These are phyloP conservation scores for Cebus imitator DNA, from an alignment of 2,113 vertebrate genomes.

Conservation along the genomic window DNA sequence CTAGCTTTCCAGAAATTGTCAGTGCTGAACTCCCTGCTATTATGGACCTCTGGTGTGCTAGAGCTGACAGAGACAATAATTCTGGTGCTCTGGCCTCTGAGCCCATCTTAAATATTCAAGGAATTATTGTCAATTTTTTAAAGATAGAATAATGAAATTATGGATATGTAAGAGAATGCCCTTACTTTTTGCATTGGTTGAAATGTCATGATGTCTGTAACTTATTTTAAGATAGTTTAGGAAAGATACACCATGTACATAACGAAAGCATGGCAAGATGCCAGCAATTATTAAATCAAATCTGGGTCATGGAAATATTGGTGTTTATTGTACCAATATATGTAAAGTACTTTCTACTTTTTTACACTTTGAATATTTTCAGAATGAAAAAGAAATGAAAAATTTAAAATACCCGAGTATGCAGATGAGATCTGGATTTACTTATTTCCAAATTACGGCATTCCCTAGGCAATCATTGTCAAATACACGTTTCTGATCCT, in stretches of 20 bases:
- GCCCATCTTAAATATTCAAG: background rate
- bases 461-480: slow-evolving; percentile 12
- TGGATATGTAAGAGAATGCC: background rate
- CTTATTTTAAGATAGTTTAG: slow-evolving; percentile 29
- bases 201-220: background rate
- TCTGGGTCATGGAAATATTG: background rate
- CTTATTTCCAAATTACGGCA: slow-evolving; percentile 33
- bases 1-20: background rate
- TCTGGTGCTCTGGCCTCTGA: background rate
- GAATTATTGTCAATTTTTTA: background rate
- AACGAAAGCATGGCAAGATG: slow-evolving; percentile 44
- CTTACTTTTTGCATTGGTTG: background rate
- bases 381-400: background rate
- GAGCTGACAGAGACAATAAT: background rate
- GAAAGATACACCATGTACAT: background rate
- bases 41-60: background rate
- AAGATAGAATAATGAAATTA: background rate
- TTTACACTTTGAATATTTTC: slow-evolving; percentile 4
- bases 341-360: background rate
- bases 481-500: slow-evolving; percentile 5
- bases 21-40: background rate
- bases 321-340: background rate
- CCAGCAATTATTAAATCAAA: background rate
- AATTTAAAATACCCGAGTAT: background rate
- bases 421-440: background rate